Evolutionary conservation across 2,113 vertebrate genomes (phyloP), one percentile per base, ranked within the genome.

Genomic region (Tachysurus fulvidraco): DNA sequence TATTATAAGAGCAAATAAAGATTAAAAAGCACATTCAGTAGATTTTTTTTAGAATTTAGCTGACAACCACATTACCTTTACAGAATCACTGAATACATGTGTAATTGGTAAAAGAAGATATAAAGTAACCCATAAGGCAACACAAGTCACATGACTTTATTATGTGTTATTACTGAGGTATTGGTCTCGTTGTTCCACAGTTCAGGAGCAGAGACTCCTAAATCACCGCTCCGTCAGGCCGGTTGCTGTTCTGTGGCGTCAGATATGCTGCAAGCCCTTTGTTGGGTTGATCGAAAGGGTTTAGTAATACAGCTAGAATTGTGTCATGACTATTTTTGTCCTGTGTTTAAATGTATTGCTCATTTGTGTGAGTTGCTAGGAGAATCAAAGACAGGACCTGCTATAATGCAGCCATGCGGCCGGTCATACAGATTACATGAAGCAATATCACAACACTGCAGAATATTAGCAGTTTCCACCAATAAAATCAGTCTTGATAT

Each of bases 271-370:
- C 25, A 50, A 12, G 55, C 13, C 36, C 69, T 62, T 84, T 81
- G 85, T 86, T 81, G 62, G 25, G 10, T 36, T 81, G 81, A 83
- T 59, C 2, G 67, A 60, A 54, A 3, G 54, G 62, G 28, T 69
- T 83, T 62, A 69, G 50, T 83, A 86, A 88, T 83, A 84, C 85
- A 78, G 60, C 25, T 87, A 83, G 78, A 86, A 71, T 80, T 86
- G 81, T 62, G 41, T 16, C 52, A 28, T 13, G 2, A 69, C 85
- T 87, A 88, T 90, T 90, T 87, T 80, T 46, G 54, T 87, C 62
- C 62, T 10, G 25, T 30, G 54, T 54, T 73, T 57, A 17, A 81
- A 81, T 76, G 81, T 60, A 46, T 77, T 87, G 85, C 71, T 79
- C 46, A 25, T 86, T 83, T 80, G 83, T 73, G 57, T 44, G 30